phyloP scores from a whole-genome alignment of 2,797 vertebrate genomes.

The Chelidonichthys spinosus region DNA sequence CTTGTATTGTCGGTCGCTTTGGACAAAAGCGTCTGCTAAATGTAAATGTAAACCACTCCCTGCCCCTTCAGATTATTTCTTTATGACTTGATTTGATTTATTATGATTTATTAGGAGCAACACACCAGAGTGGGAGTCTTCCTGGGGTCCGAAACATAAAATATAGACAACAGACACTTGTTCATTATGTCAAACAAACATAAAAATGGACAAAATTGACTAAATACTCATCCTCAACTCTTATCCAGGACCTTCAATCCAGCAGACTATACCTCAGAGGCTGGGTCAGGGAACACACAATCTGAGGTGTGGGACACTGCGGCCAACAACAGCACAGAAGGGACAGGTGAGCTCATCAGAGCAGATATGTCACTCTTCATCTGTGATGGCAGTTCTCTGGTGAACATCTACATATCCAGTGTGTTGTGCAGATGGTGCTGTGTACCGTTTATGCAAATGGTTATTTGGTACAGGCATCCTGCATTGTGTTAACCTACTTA shows the following conservation, averaged over 20 bases:
- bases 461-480: neutral
- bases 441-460: constrained; percentile 2
- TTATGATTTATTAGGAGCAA: too few species aligned
- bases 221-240: neutral
- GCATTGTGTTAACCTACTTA: constrained; percentile 3
- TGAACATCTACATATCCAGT: neutral
- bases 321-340: constrained; percentile 88
- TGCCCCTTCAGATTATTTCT: neutral
- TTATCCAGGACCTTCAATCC: constrained; percentile 92
- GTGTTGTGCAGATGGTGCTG: neutral
- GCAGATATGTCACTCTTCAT: neutral
- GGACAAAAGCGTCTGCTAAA: too few species aligned
- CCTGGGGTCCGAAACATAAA: too few species aligned
- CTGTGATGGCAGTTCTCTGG: neutral
- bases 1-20: too few species aligned
- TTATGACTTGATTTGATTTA: neutral
- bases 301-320: constrained; percentile 89
- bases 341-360: constrained; percentile 83
- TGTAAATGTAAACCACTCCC: neutral
- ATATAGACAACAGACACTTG: too few species aligned
- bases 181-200: too few species aligned
- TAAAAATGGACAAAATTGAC: too few species aligned
- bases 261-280: constrained; percentile 92
- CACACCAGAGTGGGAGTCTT: too few species aligned
- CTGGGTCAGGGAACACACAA: constrained; percentile 86